phyloP scores from a whole-genome alignment of 1,140 invertebrate species.

The Bicyclus anynana region DNA sequence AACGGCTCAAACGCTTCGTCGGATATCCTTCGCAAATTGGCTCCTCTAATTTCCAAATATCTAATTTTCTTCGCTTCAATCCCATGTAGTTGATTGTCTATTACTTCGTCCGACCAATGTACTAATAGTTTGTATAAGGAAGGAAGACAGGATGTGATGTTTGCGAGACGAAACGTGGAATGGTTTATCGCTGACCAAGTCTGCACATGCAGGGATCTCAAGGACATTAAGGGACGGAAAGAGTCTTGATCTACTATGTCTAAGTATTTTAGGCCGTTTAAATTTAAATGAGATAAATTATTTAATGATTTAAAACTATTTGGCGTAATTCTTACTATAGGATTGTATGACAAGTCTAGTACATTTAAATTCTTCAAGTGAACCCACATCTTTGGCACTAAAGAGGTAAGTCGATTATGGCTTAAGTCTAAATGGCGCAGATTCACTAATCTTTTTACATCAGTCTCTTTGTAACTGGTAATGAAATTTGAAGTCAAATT shows the following conservation, averaged over 20 bases:
- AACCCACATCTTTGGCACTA: constrained; percentile 81
- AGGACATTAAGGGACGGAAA: constrained; percentile 79
- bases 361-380: constrained; percentile 78
- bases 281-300: constrained; percentile 78
- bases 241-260: constrained; percentile 82
- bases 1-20: constrained; percentile 85
- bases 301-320: constrained; percentile 78
- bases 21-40: constrained; percentile 82
- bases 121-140: constrained; percentile 82
- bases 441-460: constrained; percentile 80
- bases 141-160: constrained; percentile 63
- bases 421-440: constrained; percentile 82
- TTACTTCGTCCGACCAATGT: constrained; percentile 83
- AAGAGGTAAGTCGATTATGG: constrained; percentile 81
- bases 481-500: constrained; percentile 88
- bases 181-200: constrained; percentile 79
- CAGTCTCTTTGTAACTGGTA: constrained; percentile 78
- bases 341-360: constrained; percentile 82
- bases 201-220: constrained; percentile 66
- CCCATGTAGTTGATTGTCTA: constrained; percentile 82
- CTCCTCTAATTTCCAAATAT: constrained; percentile 88
- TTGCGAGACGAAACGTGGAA: constrained; percentile 75
- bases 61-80: constrained; percentile 86
- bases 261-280: constrained; percentile 78
- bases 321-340: constrained; percentile 77